Evolutionary conservation across 2,888 invertebrate genomes (phyloP).

Genomic region (Metopia argyrocephala): DNA sequence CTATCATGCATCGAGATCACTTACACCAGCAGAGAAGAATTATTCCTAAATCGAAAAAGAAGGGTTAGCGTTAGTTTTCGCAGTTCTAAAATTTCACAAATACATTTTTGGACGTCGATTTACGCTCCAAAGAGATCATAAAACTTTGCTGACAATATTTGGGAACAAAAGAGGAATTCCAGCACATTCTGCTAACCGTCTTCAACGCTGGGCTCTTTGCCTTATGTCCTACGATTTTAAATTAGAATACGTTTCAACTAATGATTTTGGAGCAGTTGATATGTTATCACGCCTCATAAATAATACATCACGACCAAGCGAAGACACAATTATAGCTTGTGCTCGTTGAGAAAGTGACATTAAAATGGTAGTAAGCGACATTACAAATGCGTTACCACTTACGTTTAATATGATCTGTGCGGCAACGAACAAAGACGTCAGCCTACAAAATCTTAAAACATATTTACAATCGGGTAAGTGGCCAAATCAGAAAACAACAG

Average conservation of each 20-base stretch:
- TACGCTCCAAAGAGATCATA: too few species aligned
- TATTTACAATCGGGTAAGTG: slow-evolving; percentile 39
- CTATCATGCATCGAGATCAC: slow-evolving; percentile 15
- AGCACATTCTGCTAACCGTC: not conserved
- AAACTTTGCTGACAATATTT: too few species aligned
- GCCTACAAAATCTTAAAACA: not conserved
- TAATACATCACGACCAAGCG: too few species aligned
- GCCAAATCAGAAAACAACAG: slow-evolving; percentile 17
- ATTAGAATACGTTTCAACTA: not conserved
- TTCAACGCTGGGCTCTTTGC: too few species aligned
- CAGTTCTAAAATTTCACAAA: not conserved
- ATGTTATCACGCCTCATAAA: too few species aligned
- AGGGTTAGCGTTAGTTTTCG: slow-evolving; percentile 18
- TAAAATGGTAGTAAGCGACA: too few species aligned
- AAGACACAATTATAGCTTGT: too few species aligned
- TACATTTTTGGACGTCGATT: too few species aligned
- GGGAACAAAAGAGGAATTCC: too few species aligned
- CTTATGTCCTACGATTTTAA: not conserved
- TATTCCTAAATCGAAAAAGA: slow-evolving; percentile 67
- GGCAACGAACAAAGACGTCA: slow-evolving; percentile 19
- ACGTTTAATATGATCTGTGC: slow-evolving; percentile 37
- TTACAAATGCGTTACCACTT: too few species aligned
- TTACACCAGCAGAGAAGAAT: slow-evolving; percentile 36
- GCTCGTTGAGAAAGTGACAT: too few species aligned
- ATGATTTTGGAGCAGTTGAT: not conserved